Evolutionary conservation across 92 coral and sea anemone genomes (phyloP).

Genomic region (Ricordea florida): DNA sequence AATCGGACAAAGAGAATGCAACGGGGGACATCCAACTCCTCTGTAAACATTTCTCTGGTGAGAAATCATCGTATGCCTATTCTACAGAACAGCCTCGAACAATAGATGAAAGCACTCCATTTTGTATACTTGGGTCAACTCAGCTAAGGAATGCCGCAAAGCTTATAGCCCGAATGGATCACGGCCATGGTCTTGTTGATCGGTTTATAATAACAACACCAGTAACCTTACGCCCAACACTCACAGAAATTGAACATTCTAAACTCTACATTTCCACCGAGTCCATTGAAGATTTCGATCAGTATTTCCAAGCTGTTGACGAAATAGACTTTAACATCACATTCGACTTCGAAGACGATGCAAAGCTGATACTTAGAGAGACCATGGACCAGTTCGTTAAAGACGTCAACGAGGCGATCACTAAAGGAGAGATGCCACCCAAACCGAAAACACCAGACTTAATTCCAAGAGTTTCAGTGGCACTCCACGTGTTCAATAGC

Average conservation of each 20-base stretch:
- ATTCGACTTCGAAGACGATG: too few species aligned
- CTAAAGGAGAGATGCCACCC: too few species aligned
- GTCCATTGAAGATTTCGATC: too few species aligned
- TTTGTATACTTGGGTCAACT: constrained; percentile 31
- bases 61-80: background rate
- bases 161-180: constrained; percentile 16
- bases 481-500: too few species aligned
- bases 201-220: constrained; percentile 23
- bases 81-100: constrained; percentile 5
- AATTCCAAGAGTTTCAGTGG: too few species aligned
- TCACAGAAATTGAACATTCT: constrained; percentile 10
- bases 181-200: constrained; percentile 31
- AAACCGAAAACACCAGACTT: too few species aligned
- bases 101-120: constrained; percentile 26
- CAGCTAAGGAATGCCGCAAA: constrained; percentile 29
- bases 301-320: too few species aligned
- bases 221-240: constrained; percentile 1
- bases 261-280: background rate
- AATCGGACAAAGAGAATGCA: too few species aligned
- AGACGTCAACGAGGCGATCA: too few species aligned
- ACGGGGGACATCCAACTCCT: constrained; percentile 18
- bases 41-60: constrained; percentile 18
- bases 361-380: too few species aligned
- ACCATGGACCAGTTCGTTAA: too few species aligned
- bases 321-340: too few species aligned